Evolutionary conservation across 2,888 invertebrate species (phyloP).

Genomic region (Harpalus rubripes): DNA sequence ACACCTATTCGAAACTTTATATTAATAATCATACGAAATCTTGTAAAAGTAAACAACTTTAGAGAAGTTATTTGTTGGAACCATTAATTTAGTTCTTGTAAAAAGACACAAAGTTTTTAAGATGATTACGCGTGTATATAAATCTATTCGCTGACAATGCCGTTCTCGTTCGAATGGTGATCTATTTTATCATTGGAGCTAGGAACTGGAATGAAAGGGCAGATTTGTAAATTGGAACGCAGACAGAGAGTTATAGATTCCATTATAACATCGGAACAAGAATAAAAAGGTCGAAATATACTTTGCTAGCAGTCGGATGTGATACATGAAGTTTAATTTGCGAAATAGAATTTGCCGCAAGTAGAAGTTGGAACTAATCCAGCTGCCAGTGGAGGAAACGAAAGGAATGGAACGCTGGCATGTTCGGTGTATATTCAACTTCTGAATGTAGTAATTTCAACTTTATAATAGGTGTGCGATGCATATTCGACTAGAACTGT

Average conservation of each 20-base stretch:
- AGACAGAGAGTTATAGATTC: constrained; percentile 63
- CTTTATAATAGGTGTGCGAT: constrained; percentile 65
- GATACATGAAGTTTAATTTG: constrained; percentile 66
- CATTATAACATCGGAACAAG: constrained; percentile 63
- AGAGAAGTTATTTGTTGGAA: not conserved
- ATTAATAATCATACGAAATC: not conserved
- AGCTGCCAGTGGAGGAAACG: constrained; percentile 21
- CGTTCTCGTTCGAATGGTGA: constrained; percentile 37
- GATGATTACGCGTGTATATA: constrained; percentile 55
- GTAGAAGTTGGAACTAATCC: constrained; percentile 66
- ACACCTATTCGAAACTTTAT: no score
- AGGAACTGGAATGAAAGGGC: constrained; percentile 37
- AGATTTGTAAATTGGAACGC: constrained; percentile 62
- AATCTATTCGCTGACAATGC: constrained; percentile 50
- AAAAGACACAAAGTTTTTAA: constrained; percentile 52
- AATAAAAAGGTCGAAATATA: constrained; percentile 55
- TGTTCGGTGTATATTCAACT: constrained; percentile 63
- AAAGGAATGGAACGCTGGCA: constrained; percentile 23
- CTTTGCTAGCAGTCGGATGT: constrained; percentile 56
- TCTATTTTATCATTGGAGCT: constrained; percentile 53
- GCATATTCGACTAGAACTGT: constrained; percentile 53
- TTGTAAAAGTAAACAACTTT: not conserved
- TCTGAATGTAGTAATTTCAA: constrained; percentile 66
- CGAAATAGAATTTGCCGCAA: constrained; percentile 65
- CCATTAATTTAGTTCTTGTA: constrained; percentile 11